phyloP scores from a whole-genome alignment of 2,113 vertebrate genomes.

The Caranx ignobilis region DNA sequence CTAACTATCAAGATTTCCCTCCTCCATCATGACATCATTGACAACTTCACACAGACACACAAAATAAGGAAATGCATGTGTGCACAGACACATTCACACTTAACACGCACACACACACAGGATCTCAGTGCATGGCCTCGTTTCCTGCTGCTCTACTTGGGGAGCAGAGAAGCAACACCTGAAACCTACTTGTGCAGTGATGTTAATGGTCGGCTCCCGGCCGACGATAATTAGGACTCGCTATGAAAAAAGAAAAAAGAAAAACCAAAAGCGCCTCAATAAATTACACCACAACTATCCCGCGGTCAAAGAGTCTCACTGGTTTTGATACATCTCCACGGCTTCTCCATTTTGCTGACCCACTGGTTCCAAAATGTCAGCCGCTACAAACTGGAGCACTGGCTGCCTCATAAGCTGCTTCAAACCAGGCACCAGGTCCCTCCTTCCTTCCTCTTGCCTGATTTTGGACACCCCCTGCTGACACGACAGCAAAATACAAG shows the following conservation, averaged over 20 bases:
- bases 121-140: conserved; percentile 5
- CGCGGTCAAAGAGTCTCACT: conserved; percentile 44
- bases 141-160: conserved; percentile 28
- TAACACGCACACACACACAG: background rate
- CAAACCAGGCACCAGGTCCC: conserved; percentile 37
- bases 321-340: conserved; percentile 64
- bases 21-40: conserved; percentile 64
- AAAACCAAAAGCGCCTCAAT: conserved; percentile 21
- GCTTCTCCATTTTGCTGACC: conserved; percentile 80
- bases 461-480: conserved; percentile 81
- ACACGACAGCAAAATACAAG: conserved; percentile 50
- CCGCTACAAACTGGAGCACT: conserved; percentile 74
- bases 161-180: conserved; percentile 26
- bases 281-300: conserved; percentile 44
- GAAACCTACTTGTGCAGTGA: conserved; percentile 35
- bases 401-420: conserved; percentile 52
- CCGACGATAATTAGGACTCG: conserved; percentile 31
- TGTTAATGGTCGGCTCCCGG: conserved; percentile 26
- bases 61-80: background rate
- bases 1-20: conserved; percentile 68
- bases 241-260: background rate
- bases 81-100: background rate
- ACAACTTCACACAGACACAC: conserved; percentile 48
- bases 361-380: conserved; percentile 82
- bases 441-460: conserved; percentile 46